These are phyloP conservation scores for Drosophila azteca DNA, from an alignment of 1,140 invertebrate species.

Conservation along the genomic window DNA sequence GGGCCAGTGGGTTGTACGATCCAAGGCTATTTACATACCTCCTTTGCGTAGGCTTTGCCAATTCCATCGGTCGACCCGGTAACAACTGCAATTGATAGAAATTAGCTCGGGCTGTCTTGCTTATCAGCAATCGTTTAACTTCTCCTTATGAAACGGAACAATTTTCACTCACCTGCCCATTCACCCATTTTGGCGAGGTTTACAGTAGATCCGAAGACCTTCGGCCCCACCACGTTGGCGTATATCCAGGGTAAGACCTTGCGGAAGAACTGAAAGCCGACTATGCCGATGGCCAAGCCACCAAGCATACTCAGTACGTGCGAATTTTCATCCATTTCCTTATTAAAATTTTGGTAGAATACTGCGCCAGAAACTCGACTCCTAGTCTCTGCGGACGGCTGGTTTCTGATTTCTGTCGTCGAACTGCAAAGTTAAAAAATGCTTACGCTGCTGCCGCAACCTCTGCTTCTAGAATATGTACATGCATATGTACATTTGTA, in stretches of 20 bases:
- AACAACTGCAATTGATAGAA: slow-evolving; percentile 87
- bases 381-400: slow-evolving; percentile 31
- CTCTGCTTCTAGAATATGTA: neutral
- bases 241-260: slow-evolving; percentile 83
- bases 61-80: slow-evolving; percentile 97
- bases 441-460: slow-evolving; percentile 11
- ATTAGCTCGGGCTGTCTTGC: slow-evolving; percentile 9
- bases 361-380: neutral
- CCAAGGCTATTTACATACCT: slow-evolving; percentile 84
- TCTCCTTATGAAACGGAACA: slow-evolving; percentile 32
- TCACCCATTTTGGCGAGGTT: slow-evolving; percentile 83
- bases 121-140: slow-evolving; percentile 11
- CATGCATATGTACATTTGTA: neutral
- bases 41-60: slow-evolving; percentile 94
- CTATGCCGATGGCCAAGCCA: slow-evolving; percentile 66
- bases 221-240: slow-evolving; percentile 82
- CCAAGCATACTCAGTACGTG: slow-evolving; percentile 53
- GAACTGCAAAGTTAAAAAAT: slow-evolving; percentile 30
- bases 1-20: slow-evolving; percentile 9
- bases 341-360: neutral
- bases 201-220: slow-evolving; percentile 79
- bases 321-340: slow-evolving; percentile 55
- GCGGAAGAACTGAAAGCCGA: slow-evolving; percentile 69
- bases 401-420: slow-evolving; percentile 30
- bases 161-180: slow-evolving; percentile 84